Evolutionary conservation across 2,113 vertebrate species (phyloP).

Genomic region (Passer montanus): DNA sequence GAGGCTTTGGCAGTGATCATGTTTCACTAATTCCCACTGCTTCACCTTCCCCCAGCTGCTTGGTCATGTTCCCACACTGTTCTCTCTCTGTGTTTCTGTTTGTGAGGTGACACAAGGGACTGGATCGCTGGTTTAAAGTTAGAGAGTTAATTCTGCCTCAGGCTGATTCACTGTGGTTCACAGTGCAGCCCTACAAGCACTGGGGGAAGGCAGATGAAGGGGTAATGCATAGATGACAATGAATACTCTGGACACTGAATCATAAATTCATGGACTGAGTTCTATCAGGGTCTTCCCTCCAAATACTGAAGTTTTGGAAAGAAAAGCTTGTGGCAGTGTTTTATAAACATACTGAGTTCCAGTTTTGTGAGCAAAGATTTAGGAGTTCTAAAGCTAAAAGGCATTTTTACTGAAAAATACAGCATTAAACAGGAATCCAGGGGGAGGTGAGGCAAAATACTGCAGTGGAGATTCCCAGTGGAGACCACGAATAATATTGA

Average conservation of each 20-base stretch:
- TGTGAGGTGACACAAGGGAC: background rate
- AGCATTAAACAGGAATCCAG: background rate
- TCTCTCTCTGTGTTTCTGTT: background rate
- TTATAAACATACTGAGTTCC: background rate
- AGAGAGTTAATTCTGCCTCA: background rate
- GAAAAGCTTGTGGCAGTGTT: background rate
- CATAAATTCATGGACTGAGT: background rate
- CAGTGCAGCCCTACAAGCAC: background rate
- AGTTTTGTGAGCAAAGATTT: background rate
- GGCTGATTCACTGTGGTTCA: background rate
- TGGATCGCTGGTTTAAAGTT: background rate
- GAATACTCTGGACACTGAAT: background rate
- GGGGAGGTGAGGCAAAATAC: background rate
- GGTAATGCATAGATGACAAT: background rate
- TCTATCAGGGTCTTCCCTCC: background rate
- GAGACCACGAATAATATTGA: background rate
- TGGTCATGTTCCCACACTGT: background rate
- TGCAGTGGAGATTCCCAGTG: background rate
- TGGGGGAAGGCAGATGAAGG: background rate
- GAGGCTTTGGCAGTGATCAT: background rate
- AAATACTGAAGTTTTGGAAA: background rate
- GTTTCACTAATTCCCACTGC: background rate
- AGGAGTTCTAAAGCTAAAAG: background rate
- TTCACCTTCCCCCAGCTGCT: conserved; percentile 20
- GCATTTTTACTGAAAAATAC: background rate